phyloP scores from a whole-genome alignment of 2,113 vertebrate genomes.

The Uropsilus gracilis region DNA sequence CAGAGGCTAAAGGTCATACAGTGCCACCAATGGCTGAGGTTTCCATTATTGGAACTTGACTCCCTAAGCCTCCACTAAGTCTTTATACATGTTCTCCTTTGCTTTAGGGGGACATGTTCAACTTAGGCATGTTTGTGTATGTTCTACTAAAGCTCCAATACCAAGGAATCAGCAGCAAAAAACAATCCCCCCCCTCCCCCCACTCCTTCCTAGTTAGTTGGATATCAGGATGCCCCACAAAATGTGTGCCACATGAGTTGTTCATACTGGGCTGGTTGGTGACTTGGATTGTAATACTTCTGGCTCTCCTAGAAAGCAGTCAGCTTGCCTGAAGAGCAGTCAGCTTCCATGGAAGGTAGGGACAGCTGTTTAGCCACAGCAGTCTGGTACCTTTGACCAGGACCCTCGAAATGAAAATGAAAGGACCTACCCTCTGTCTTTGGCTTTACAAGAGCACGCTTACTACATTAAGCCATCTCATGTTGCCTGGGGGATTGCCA shows the following conservation, averaged over 20 bases:
- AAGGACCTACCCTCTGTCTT: slow-evolving; percentile 32
- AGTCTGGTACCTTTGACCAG: slow-evolving; percentile 15
- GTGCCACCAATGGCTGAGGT: background rate
- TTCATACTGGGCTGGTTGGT: background rate
- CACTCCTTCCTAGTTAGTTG: slow-evolving; percentile 11
- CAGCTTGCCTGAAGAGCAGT: background rate
- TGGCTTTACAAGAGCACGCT: background rate
- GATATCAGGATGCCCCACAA: background rate
- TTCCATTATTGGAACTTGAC: background rate
- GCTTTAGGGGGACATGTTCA: slow-evolving; percentile 9
- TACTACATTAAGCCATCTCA: background rate
- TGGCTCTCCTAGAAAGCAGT: slow-evolving; percentile 19
- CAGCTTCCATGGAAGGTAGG: background rate
- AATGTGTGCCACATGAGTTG: background rate
- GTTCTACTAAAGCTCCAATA: slow-evolving; percentile 4
- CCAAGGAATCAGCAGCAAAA: background rate
- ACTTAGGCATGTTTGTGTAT: background rate
- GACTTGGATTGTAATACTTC: background rate
- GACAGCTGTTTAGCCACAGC: background rate
- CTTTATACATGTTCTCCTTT: slow-evolving; percentile 38
- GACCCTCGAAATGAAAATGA: background rate
- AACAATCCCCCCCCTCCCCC: too few species aligned
- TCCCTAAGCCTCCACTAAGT: background rate
- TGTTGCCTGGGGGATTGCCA: background rate
- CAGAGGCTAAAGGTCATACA: slow-evolving; percentile 13